Base-by-base conservation (phyloP, 2,888 invertebrate genomes). In the Nowickia ferox region DNA sequence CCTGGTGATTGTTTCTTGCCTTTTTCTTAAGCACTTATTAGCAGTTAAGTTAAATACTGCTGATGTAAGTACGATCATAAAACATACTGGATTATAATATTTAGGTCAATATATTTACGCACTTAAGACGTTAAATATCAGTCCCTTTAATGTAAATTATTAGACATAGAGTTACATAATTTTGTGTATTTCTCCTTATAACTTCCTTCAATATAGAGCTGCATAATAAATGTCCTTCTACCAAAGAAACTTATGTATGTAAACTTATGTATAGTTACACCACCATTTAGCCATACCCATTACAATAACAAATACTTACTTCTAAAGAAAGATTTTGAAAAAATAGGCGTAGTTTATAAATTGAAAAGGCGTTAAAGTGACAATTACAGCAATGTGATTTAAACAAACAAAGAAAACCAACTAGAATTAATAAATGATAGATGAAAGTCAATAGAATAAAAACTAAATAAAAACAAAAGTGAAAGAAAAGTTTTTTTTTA, bases 321-420 rank as follows among this genome's bases (percentile, higher is more conserved):
- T 78, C 53, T 46, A n/a, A 48, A 38, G 46, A 22, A 82, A 59
- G 53, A 53, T 22, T 61, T 53, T 66, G 48, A 68, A 66, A 84
- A 76, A 77, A 51, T 68, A 86, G 86, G 86, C 86, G 84, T 77
- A 84, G 84, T 55, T 84, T 63, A 74, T 71, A 69, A 74, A 81
- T 30, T 40, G 59, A 22, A 66, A 19, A 82, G 59, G 6, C 53
- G 51, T 42, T 59, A 38, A 68, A 72, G 38, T 68, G 48, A 75
- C 59, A 79, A 69, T 53, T 57, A 72, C 6, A 48, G 9, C 8
- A 55, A 10, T 17, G 17, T 63, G 61, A 51, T 75, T 74, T 30
- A 59, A 68, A 53, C 1, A 38, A 65, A 40, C 9, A 48, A 38
- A 65, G 13, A 46, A 57, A 57, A 44, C 42, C 44, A 48, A 40